Base-by-base conservation (phyloP, 2,113 vertebrate species). In the Pandion haliaetus region DNA sequence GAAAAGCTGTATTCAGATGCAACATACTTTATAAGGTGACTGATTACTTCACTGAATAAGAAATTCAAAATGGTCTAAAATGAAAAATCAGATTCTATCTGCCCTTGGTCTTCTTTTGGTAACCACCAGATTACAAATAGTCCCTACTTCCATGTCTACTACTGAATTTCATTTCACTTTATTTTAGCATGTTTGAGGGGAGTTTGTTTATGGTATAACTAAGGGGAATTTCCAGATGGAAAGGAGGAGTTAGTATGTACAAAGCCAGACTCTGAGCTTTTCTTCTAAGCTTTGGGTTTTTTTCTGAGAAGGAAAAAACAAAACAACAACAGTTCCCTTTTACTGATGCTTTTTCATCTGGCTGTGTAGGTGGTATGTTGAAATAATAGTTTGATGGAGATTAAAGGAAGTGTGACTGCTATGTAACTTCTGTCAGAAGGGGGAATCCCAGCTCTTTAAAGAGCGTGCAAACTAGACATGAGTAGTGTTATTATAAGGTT, bases 181-280 rank as follows among this genome's bases (percentile, higher is more conserved):
- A 73, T 77, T 82, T 91, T 73, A 85, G 55, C 54, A 31, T 77
- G 82, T 87, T 91, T 82, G 58, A 82, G 78, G 63, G 78, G 84
- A 80, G 49, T 72, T 88, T 95, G 86, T 96, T 97, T 95, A 77
- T 44, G 55, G 18, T 90, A 28, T 58, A 95, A 73, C 59, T 85
- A 67, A 50, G 52, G 94, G 96, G 96, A 94, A 95, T 91, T 97
- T 97, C 96, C 97, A 97, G 87, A 90, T 69, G 78, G 84, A 90
- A 90, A 80, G 83, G 57, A 94, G 79, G 94, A 93, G 93, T 62
- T 79, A 18, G 38, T 40, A 63, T 4, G 2, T 26, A 93, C 20
- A 77, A 83, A 91, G 59, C 70, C 0, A 1, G 49, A 91, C 50
- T 67, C 73, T 31, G 58, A 90, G 91, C 31, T 95, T 94, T 94